Conservation (phyloP, 2,113 vertebrate species). For the Podiceps cristatus region DNA sequence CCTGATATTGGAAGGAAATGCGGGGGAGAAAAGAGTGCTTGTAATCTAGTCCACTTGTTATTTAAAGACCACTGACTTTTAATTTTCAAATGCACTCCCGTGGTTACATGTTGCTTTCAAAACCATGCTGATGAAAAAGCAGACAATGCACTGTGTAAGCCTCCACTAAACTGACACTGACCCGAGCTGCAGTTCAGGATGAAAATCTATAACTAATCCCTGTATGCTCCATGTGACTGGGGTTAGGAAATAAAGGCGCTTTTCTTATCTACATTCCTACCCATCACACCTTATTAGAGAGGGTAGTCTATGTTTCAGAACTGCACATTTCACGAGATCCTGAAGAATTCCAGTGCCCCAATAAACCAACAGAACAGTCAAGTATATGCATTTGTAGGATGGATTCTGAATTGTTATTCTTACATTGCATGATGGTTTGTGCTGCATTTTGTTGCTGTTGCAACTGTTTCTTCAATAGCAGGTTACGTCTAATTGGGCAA, state of each 20-base stretch:
- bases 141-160: rapidly evolving
- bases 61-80: neutral
- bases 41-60: neutral
- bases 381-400: conserved; percentile 54
- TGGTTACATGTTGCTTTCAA: neutral
- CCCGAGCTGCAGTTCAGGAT: conserved; percentile 1
- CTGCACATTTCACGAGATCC: neutral
- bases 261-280: neutral
- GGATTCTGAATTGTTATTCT: conserved; percentile 49
- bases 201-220: conserved; percentile 29
- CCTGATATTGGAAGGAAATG: neutral
- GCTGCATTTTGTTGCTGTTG: conserved; percentile 49
- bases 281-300: neutral
- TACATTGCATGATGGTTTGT: conserved; percentile 17
- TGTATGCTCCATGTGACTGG: neutral
- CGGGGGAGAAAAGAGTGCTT: neutral
- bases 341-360: conserved; percentile 45
- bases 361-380: conserved; percentile 59
- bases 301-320: neutral
- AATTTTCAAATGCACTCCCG: neutral
- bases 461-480: conserved; percentile 40
- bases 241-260: neutral
- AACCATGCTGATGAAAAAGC: conserved; percentile 1
- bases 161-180: conserved; percentile 17
- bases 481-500: conserved; percentile 43